Percentiles rank a stretch among this genome's conserved stretches.
phyloP scores from a whole-genome alignment of 2,888 invertebrate genomes.

The Nematopogon swammerdamellus region DNA sequence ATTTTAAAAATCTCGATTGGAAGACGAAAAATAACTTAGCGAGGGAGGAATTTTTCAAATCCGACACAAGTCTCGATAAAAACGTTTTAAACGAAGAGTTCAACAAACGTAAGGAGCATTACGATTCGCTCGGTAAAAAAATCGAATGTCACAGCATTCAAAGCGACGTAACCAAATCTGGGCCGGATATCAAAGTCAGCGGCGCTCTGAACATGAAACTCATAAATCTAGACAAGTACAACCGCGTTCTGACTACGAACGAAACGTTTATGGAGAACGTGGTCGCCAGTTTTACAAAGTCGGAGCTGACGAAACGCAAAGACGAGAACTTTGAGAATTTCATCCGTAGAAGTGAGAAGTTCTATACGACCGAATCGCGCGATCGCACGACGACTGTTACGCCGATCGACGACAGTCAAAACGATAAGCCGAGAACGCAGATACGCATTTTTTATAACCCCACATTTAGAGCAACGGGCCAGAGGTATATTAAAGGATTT shows the following conservation, averaged over 20 bases:
- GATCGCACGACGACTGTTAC: conserved; percentile 30
- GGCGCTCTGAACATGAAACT: conserved; percentile 43
- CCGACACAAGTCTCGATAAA: conserved; percentile 21
- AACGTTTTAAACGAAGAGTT: conserved; percentile 34
- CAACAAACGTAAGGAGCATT: conserved; percentile 18
- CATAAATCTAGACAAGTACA: conserved; percentile 37
- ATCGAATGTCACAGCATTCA: conserved; percentile 45
- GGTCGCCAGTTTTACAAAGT: conserved; percentile 40
- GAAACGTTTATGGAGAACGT: conserved; percentile 38
- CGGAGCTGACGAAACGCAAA: conserved; percentile 26
- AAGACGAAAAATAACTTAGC: conserved; percentile 7
- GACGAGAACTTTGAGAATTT: conserved; percentile 39
- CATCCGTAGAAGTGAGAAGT: conserved; percentile 45
- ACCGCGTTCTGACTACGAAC: conserved; percentile 38
- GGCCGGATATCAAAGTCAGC: conserved; percentile 34
- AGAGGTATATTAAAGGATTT: conserved; percentile 22
- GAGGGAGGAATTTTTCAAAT: conserved; percentile 4
- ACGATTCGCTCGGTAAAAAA: conserved; percentile 25
- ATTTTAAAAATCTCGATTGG: conserved; percentile 16
- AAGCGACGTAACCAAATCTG: conserved; percentile 38
- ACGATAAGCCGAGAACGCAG: conserved; percentile 26
- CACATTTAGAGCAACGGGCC: conserved; percentile 30
- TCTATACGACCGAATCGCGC: conserved; percentile 32
- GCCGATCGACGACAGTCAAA: conserved; percentile 18
- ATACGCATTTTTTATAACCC: conserved; percentile 48